Evolutionary conservation across 2,113 vertebrate species (phyloP), one percentile per base, ranked within the genome.

Genomic region (Ictalurus punctatus): DNA sequence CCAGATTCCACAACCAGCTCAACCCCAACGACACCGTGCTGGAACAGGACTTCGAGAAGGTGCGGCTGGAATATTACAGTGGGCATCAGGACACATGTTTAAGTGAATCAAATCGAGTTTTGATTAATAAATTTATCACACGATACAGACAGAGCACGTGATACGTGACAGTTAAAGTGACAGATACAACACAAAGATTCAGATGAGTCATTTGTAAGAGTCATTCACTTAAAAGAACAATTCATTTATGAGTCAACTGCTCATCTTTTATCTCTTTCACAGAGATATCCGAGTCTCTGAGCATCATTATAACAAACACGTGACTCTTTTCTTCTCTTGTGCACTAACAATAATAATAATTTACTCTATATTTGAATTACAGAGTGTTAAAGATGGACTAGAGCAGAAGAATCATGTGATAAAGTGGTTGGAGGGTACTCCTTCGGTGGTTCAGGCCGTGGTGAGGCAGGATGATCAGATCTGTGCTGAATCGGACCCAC

Each of bases 1-100:
- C 97, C 1, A 94, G 98, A 67, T 76, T 99, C 56, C 97, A 99
- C 1, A 97, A 99, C 88, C 98, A 99, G 91, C 96, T 99, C 25
- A 95, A 97, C 59, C 97, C 98, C 25, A 97, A 95, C 16, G 83
- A 94, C 16, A 56, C 2, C 0, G 94, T 95, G 0, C 93, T 98
- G 65, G 98, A 99, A 93, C 88, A 84, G 79, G 84, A 93, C 88
- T 91, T 98, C 65, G 94, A 96, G 86, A 91, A 95, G 95, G 96
- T 96, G 84, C 2, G 92, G 87, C 79, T 23, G 8, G 7, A 14
- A 65, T 5, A 17, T 2, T 12, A n/a, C 40, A 7, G 6, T 5
- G 6, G 6, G 78, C 52, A 30, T 2, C 6, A 48, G 44, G 44
- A 48, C 44, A 48, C 44, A 48, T 48, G 69, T 37, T 17, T 8